Percentiles rank a stretch among this genome's conserved stretches.
These are phyloP conservation scores for Eupristina koningsbergeri DNA, from an alignment of 1,140 invertebrate species.

Conservation along the genomic window DNA sequence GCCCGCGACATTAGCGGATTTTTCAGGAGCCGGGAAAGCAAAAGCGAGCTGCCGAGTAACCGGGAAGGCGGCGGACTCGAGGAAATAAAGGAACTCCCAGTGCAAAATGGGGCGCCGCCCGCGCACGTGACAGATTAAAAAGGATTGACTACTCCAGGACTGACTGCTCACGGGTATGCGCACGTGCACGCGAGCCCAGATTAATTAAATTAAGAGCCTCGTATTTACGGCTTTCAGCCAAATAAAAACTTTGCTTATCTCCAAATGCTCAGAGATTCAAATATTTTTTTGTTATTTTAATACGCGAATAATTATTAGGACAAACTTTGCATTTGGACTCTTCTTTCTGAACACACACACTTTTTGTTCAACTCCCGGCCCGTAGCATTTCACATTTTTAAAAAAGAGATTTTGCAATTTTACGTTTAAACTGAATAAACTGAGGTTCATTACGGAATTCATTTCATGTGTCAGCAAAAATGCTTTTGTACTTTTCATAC, in stretches of 20 bases:
- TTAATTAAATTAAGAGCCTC: constrained; percentile 36
- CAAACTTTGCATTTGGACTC: background rate
- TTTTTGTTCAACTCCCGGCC: too few relatives aligned
- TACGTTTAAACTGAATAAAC: background rate
- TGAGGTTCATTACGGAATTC: background rate
- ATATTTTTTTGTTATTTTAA: too few relatives aligned
- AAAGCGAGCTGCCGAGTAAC: background rate
- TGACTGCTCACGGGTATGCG: background rate
- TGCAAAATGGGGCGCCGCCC: constrained; percentile 4
- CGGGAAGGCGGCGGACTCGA: constrained; percentile 6
- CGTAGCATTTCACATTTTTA: background rate
- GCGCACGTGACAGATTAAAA: constrained; percentile 32
- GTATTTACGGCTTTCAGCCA: background rate
- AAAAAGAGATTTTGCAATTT: background rate
- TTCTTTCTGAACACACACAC: too few relatives aligned
- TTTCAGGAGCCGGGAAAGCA: background rate
- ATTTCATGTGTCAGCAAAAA: background rate
- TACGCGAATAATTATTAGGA: background rate
- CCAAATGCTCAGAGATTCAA: background rate
- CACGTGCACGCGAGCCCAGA: background rate
- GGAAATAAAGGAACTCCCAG: constrained; percentile 22
- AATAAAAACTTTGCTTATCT: constrained; percentile 5
- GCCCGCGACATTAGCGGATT: constrained; percentile 32
- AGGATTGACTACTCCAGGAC: too few relatives aligned
- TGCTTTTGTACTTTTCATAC: background rate